Base-by-base conservation (phyloP, 2,113 vertebrate species). In the Otocyon megalotis region DNA sequence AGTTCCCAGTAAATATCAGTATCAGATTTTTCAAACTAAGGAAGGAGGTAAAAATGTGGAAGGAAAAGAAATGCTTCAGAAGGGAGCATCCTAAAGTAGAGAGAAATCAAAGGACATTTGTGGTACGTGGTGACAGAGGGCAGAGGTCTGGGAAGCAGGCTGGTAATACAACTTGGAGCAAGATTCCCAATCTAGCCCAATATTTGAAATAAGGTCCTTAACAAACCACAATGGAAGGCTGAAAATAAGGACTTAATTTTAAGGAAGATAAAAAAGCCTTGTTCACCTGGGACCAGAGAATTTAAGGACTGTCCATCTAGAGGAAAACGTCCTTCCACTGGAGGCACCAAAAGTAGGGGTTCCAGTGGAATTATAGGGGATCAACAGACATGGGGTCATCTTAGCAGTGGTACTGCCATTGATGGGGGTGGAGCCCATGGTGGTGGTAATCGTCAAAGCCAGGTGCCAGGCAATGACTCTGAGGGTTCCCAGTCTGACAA, bases 311-410 rank as follows among this genome's bases (percentile, higher is more conserved):
- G 19, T 85, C 74, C 30, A 0, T 56, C 30, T 88, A 30, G 63
- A 97, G 77, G 50, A 89, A 96, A 77, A 82, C 17, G 22, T 76
- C 35, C 22, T 54, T 17, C 63, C 12, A 6, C 17, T 53, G 14
- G 30, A 77, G 58, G 26, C 43, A 65, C 22, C 4, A 60, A 82
- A 72, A 84, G 3, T 26, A 43, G 53, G 43, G 53, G 22, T 43
- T 32, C 79, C n/a, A 19, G 19, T 32, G 28, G 65, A 26, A 76
- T 32, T 32, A 30, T 0, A 22, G 28, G n/a, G 62, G 15, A 26
- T 74, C 30, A 20, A 16, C 6, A 62, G 63, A 56, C 1, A 1
- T 2, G 26, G 2, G 1, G 30, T n/a, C n/a, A 3, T 4, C 3
- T 24, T 0, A 11, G 43, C 24, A 3, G 12, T 30, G 20, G 54